These are phyloP conservation scores for Grammomys dolichurus DNA, from an alignment of 2,113 vertebrate genomes.

Conservation along the genomic window DNA sequence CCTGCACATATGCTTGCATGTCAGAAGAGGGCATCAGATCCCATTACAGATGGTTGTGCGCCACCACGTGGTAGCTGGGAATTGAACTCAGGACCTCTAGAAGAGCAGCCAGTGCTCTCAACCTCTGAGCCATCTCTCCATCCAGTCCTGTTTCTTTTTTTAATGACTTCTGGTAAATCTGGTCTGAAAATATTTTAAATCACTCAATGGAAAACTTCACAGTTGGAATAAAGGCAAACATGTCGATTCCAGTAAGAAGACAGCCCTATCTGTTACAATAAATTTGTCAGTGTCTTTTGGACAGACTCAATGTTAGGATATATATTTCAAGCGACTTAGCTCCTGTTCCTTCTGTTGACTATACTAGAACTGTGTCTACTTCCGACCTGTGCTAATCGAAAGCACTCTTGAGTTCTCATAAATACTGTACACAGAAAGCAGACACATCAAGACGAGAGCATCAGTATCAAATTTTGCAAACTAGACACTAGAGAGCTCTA, in stretches of 20 bases:
- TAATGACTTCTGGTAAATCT: conserved; percentile 37
- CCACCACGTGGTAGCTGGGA: no score
- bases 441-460: background rate
- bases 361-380: conserved; percentile 41
- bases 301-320: background rate
- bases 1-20: no score
- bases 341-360: background rate
- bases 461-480: background rate
- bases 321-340: conserved; percentile 22
- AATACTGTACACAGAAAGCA: background rate
- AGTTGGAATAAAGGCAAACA: conserved; percentile 48
- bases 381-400: conserved; percentile 26
- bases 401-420: background rate
- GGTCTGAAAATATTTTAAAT: conserved; percentile 52
- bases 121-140: no score
- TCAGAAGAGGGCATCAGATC: no score
- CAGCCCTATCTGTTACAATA: conserved; percentile 19
- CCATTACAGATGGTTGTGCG: no score
- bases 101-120: no score
- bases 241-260: background rate
- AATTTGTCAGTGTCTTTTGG: background rate
- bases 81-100: no score
- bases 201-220: conserved; percentile 38
- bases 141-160: background rate
- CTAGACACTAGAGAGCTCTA: background rate